These are phyloP conservation scores for Mesopsocus fuscifrons DNA, from an alignment of 2,888 invertebrate species.

Conservation along the genomic window DNA sequence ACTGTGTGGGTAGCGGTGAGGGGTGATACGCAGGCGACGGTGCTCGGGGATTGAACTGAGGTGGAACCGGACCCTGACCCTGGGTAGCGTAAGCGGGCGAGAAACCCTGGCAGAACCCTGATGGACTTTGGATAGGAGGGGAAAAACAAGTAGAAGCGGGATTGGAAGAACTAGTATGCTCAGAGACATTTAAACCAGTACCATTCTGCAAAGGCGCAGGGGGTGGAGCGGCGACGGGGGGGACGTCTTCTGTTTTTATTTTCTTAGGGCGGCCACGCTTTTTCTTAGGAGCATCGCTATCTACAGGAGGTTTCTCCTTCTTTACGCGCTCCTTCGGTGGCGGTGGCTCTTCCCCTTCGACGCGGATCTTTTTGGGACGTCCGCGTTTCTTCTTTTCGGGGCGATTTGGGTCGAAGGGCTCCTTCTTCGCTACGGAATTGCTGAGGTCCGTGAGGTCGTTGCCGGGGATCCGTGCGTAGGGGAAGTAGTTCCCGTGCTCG, in stretches of 20 bases:
- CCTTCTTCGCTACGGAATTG: conserved; percentile 31
- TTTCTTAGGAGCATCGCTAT: conserved; percentile 56
- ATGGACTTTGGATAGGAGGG: conserved; percentile 30
- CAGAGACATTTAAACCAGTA: conserved; percentile 15
- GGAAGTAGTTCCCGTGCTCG: conserved; percentile 18
- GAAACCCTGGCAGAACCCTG: conserved; percentile 16
- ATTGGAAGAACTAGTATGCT: conserved; percentile 25
- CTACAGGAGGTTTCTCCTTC: conserved; percentile 17
- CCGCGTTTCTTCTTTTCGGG: conserved; percentile 78
- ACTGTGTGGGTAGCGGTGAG: conserved; percentile 20
- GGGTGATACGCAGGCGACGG: conserved; percentile 18
- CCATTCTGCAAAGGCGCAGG: conserved; percentile 27
- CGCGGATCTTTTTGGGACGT: conserved; percentile 67
- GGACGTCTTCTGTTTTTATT: conserved; percentile 45
- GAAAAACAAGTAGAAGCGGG: conserved; percentile 30
- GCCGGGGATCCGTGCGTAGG: conserved; percentile 16
- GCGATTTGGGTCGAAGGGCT: conserved; percentile 31
- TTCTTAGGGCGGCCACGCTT: conserved; percentile 79
- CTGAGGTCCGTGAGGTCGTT: conserved; percentile 22
- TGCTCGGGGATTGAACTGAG: conserved; percentile 15
- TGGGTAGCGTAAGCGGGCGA: conserved; percentile 8
- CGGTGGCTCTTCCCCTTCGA: conserved; percentile 43
- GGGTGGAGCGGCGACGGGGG: conserved; percentile 25
- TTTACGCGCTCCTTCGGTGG: conserved; percentile 26
- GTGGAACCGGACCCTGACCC: neutral